Base-by-base conservation (phyloP, 2,797 vertebrate genomes). In the Scomberomorus guttatus region DNA sequence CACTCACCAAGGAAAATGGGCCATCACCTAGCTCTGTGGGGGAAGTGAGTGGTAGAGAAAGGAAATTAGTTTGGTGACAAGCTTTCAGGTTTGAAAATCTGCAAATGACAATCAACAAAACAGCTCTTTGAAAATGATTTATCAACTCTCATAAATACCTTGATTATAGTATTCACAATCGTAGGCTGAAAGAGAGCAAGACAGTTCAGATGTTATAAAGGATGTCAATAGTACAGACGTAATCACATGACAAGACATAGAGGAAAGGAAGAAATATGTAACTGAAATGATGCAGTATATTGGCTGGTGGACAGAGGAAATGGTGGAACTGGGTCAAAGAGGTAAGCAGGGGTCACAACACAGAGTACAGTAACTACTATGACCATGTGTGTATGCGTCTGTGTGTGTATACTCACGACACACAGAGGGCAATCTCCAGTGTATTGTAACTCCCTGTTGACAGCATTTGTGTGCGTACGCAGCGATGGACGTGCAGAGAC, bases 131-230 rank as follows among this genome's bases (percentile, higher is more conserved):
- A 64, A 62, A 51, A 79, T 5, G 9, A 54, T 5, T n/a, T 34
- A 56, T 13, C 2, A 20, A 56, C 37, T 65, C 18, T 75, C 8
- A 67, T 77, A 93, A 95, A 56, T 96, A 99, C 98, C 98, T 97
- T 96, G 96, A 92, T 99, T 99, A 87, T 97, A 99, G 92, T 97
- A 98, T 95, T 99, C 98, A 95, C 98, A 99, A 77, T 99, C 97
- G 85, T 96, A 97, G 27, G 98, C 98, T 99, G 93, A 90, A 96
- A 96, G 60, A 88, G 70, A 95, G 83, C 80, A 80, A 12, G 76
- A 72, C 9, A 80, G 24, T 78, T 22, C 8, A 72, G 25, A 56
- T 29, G 13, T 84, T 71, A 57, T 37, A 24, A 51, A 67, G 46
- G 2, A 46, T 78, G 62, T 82, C 51, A 82, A 10, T 10, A 17